Conservation (phyloP, 2,113 vertebrate genomes). For the Polypterus bichir region DNA sequence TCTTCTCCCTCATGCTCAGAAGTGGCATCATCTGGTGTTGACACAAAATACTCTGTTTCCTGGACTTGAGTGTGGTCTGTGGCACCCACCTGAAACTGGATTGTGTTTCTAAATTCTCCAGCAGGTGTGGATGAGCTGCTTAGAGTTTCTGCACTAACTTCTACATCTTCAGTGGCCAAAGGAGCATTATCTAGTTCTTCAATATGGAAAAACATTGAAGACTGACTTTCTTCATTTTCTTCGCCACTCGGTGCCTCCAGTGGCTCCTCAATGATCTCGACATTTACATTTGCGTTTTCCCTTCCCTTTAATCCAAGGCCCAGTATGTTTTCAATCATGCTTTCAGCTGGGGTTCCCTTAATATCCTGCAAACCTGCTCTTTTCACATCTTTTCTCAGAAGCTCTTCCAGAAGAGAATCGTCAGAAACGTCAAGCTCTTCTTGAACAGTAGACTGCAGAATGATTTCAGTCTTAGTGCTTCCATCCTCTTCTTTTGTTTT, state of each 20-base stretch:
- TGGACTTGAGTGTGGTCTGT: conserved; percentile 43
- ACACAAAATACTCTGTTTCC: conserved; percentile 81
- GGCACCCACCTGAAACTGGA: conserved; percentile 31
- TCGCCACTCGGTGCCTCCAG: conserved; percentile 46
- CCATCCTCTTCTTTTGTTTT: conserved; percentile 60
- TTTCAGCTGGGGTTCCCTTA: conserved; percentile 50
- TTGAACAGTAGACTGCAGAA: conserved; percentile 66
- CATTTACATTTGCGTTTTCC: conserved; percentile 60
- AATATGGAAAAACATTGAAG: conserved; percentile 65
- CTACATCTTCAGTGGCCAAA: conserved; percentile 23
- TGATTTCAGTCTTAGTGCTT: conserved; percentile 63
- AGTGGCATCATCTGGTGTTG: conserved; percentile 74
- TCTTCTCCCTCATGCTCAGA: conserved; percentile 45
- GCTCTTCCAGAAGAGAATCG: conserved; percentile 40
- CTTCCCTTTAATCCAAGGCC: conserved; percentile 50
- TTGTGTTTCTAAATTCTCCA: conserved; percentile 27
- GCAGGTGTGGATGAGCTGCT: conserved; percentile 1
- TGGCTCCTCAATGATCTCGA: conserved; percentile 79
- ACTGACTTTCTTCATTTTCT: conserved; percentile 33
- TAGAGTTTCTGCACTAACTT: conserved; percentile 23
- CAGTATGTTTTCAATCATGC: conserved; percentile 62
- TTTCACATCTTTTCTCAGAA: conserved; percentile 51
- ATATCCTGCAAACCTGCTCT: conserved; percentile 53
- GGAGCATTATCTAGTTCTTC: conserved; percentile 68
- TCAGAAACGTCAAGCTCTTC: conserved; percentile 60